Base-by-base conservation (phyloP, 1,140 invertebrate genomes). In the Bombus haemorrhoidalis region DNA sequence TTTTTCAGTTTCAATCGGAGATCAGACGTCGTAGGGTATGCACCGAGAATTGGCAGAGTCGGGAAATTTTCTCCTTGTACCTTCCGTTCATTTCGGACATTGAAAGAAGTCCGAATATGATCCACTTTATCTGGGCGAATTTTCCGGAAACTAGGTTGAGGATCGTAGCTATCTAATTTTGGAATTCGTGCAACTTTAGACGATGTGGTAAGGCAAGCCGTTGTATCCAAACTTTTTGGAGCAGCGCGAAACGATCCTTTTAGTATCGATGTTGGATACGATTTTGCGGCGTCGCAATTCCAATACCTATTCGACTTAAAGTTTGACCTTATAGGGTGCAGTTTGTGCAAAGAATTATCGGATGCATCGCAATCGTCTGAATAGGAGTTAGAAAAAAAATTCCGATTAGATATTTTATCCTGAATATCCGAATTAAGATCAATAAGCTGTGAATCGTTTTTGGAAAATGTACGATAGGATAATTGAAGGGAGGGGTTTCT, bases 111-210 rank as follows among this genome's bases (percentile, higher is more conserved):
- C 72, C 41, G 43, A 62, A 77, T 75, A 64, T 64, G 47, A 41
- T 80, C 68, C 10, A 83, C 76, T 76, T 84, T 90, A 71, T 89
- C 89, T 10, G 88, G 57, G 39, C 91, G 83, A 37, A 92, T 81
- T 88, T 79, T 91, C 15, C 83, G 85, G 64, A 89, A 91, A 76
- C 85, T 92, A 12, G 86, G 80, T 12, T 91, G 43, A 71, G 90
- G 76, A 87, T 88, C 92, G 1, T 62, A 83, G 2, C 83, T 83
- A 13, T 76, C 81, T 64, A 91, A 84, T 85, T 87, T 92, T 39
- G 90, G 89, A 32, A 87, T 87, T 87, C 84, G 66, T 73, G 15
- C 75, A 47, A 34, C 59, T 81, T 81, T 74, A 22, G 37, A 13
- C 28, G 15, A 18, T 34, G 22, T 39, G 32, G 53, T 15, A 37